A percentile compares a stretch with the other conserved stretches of the same genome.
phyloP scores from a whole-genome alignment of 2,113 vertebrate genomes.

The Oreochromis niloticus region DNA sequence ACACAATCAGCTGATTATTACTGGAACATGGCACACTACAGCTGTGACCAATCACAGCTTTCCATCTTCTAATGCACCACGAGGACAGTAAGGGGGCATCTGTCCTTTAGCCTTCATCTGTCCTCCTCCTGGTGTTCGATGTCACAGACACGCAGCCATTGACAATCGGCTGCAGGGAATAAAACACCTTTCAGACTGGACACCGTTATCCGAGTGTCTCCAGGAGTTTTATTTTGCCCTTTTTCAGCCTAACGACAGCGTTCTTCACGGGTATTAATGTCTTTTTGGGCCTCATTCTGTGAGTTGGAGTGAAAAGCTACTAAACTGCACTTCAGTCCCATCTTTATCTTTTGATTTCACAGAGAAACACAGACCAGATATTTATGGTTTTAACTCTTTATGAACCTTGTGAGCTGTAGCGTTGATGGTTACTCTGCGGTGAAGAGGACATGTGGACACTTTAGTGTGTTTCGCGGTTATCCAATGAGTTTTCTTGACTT shows the following conservation, averaged over 20 bases:
- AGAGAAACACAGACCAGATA: not conserved
- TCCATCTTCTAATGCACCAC: not conserved
- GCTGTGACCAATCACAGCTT: not conserved
- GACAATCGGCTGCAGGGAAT: not conserved
- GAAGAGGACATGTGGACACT: not conserved
- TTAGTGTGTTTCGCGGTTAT: not conserved
- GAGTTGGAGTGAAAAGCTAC: not conserved
- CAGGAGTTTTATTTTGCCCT: not conserved
- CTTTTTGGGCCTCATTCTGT: not conserved
- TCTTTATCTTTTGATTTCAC: not conserved
- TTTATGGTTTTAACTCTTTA: not conserved
- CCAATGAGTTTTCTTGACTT: not conserved
- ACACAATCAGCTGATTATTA: not conserved
- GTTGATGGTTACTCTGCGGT: not conserved
- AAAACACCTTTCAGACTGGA: not conserved
- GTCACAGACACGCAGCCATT: not conserved
- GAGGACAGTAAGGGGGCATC: too few species aligned
- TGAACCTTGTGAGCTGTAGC: not conserved
- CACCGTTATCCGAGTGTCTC: not conserved
- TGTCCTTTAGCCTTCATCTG: not conserved
- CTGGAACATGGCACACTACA: not conserved
- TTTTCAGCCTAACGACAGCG: not conserved
- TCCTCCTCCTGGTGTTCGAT: not conserved
- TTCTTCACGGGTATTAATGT: not conserved
- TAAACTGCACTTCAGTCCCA: not conserved